phyloP scores from a whole-genome alignment of 2,797 vertebrate species.

The Protosalanx chinensis region DNA sequence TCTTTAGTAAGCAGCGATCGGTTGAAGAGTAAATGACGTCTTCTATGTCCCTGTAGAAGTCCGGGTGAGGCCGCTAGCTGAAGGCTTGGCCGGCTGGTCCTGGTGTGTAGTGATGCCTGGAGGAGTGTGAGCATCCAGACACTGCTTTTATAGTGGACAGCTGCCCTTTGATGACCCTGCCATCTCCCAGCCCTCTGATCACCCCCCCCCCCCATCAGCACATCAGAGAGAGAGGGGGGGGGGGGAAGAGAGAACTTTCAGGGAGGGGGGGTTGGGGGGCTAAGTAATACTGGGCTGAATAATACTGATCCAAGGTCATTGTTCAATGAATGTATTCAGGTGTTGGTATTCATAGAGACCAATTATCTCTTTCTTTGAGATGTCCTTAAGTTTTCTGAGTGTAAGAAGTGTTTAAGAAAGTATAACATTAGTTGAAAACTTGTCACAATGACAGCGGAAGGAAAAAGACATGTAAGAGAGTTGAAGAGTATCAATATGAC shows the following conservation, averaged over 20 bases:
- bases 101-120: slow-evolving; percentile 57
- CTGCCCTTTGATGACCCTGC: slow-evolving; percentile 76
- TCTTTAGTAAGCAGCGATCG: slow-evolving; percentile 19
- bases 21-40: slow-evolving; percentile 2
- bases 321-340: slow-evolving; percentile 47
- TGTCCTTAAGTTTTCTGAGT: slow-evolving; percentile 16
- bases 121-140: slow-evolving; percentile 51
- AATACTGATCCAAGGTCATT: slow-evolving; percentile 69
- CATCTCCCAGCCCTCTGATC: slow-evolving; percentile 71
- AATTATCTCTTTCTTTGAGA: slow-evolving; percentile 35
- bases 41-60: not conserved
- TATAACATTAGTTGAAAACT: slow-evolving; percentile 18
- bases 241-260: not conserved
- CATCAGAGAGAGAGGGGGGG: slow-evolving; percentile 52
- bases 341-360: slow-evolving; percentile 42
- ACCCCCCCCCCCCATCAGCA: slow-evolving; percentile 46
- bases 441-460: not conserved
- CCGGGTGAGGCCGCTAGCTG: slow-evolving; percentile 21
- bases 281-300: slow-evolving; percentile 1
- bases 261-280: slow-evolving; percentile 17
- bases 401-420: not conserved
- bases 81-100: slow-evolving; percentile 56
- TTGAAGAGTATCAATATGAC: not conserved
- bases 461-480: not conserved
- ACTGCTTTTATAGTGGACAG: slow-evolving; percentile 70